phyloP scores from a whole-genome alignment of 2,113 vertebrate genomes.

The Pelmatolapia mariae region DNA sequence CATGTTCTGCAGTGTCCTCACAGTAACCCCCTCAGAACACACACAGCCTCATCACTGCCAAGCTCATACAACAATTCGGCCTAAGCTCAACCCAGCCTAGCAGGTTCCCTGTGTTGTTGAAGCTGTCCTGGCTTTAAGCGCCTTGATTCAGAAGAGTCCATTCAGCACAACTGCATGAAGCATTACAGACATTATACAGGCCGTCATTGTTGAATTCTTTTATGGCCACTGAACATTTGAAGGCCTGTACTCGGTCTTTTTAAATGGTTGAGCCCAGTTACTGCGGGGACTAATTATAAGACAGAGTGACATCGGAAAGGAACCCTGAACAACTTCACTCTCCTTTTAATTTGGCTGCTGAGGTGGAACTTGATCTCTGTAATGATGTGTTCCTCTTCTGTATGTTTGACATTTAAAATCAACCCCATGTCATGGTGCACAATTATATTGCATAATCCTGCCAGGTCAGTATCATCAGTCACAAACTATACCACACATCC shows the following conservation, averaged over 20 bases:
- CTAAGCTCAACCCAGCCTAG: constrained; percentile 27
- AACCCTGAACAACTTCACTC: not conserved
- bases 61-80: not conserved
- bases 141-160: constrained; percentile 28
- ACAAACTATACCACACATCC: not conserved
- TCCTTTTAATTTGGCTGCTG: constrained; percentile 1
- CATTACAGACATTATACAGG: not conserved
- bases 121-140: constrained; percentile 10
- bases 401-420: constrained; percentile 12
- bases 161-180: constrained; percentile 27
- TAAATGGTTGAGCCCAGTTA: not conserved
- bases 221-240: not conserved
- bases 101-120: constrained; percentile 42
- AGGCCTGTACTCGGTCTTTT: constrained; percentile 1
- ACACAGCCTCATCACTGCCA: not conserved
- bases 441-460: not conserved
- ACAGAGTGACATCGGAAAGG: not conserved
- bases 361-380: not conserved
- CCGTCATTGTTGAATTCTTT: constrained; percentile 13
- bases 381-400: not conserved
- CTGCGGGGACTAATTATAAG: constrained; percentile 17
- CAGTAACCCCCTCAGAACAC: not conserved
- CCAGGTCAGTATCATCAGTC: not conserved
- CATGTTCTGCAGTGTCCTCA: not conserved
- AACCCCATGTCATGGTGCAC: not conserved